phyloP scores from a whole-genome alignment of 2,888 invertebrate genomes.

The Caenorhabditis sp. region DNA sequence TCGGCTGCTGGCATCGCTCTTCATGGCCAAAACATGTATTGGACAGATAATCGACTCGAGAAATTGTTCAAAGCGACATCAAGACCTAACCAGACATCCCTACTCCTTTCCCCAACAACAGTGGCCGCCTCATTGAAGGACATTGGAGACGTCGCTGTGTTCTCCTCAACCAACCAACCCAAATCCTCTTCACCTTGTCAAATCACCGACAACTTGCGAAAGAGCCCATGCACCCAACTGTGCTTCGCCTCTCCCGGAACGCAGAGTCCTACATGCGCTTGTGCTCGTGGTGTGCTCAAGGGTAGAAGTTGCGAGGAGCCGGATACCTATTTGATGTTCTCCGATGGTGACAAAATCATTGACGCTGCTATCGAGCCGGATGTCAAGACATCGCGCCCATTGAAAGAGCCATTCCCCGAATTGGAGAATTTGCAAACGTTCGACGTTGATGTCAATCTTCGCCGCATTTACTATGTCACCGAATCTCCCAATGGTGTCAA shows the following conservation, averaged over 20 bases:
- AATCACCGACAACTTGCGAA: constrained; percentile 68
- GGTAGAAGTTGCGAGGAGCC: constrained; percentile 76
- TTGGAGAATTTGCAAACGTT: constrained; percentile 66
- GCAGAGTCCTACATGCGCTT: constrained; percentile 82
- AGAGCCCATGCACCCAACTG: constrained; percentile 83
- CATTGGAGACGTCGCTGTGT: constrained; percentile 88
- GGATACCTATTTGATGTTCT: constrained; percentile 89
- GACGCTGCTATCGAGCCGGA: constrained; percentile 80
- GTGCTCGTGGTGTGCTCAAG: constrained; percentile 84
- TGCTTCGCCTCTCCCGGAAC: constrained; percentile 87
- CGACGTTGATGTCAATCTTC: constrained; percentile 69
- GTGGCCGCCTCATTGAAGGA: constrained; percentile 79
- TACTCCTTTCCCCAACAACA: constrained; percentile 63
- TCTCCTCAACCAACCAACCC: constrained; percentile 88
- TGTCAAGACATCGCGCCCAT: constrained; percentile 44
- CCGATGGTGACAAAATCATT: constrained; percentile 90
- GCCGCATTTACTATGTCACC: constrained; percentile 63
- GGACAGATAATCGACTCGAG: constrained; percentile 68
- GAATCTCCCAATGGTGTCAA: constrained; percentile 69
- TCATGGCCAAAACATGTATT: constrained; percentile 65
- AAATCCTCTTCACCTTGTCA: constrained; percentile 67
- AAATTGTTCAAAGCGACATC: constrained; percentile 67
- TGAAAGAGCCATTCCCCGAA: constrained; percentile 57
- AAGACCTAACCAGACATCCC: constrained; percentile 63
- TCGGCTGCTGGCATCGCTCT: constrained; percentile 68